Evolutionary conservation across 2,113 vertebrate genomes (phyloP).

Genomic region (Larimichthys crocea): DNA sequence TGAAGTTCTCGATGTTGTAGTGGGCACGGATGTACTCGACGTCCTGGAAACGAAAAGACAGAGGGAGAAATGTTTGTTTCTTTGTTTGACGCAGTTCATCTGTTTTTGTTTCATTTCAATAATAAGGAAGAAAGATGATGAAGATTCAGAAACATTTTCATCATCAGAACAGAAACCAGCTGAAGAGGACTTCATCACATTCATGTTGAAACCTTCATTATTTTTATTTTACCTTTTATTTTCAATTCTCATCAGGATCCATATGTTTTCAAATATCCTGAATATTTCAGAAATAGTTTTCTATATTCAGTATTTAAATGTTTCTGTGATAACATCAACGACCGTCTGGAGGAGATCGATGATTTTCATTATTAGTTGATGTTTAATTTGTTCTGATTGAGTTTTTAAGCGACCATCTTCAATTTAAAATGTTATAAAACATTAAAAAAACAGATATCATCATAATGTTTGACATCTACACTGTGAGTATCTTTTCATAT

Average conservation of each 20-base stretch:
- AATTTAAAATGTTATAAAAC: too few species aligned
- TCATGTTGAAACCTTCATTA: neutral
- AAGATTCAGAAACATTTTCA: neutral
- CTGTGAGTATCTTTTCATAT: too few species aligned
- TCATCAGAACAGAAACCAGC: neutral
- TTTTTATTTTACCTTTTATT: neutral
- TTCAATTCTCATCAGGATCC: neutral
- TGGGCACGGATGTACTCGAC: slow-evolving; percentile 88
- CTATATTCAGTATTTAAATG: neutral
- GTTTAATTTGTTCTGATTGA: neutral
- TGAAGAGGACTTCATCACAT: too few species aligned
- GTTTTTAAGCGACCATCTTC: too few species aligned
- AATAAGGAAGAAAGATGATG: neutral
- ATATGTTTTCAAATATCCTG: neutral
- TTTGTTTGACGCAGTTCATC: neutral
- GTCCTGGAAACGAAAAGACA: slow-evolving; percentile 81
- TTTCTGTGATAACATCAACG: neutral
- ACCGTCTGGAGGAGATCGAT: neutral
- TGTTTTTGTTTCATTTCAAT: neutral
- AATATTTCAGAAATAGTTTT: neutral
- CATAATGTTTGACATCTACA: too few species aligned
- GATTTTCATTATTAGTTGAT: neutral
- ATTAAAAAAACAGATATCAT: too few species aligned
- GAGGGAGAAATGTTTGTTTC: neutral
- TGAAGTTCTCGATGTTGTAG: slow-evolving; percentile 94